These are phyloP conservation scores for Sigmodon hispidus DNA, from an alignment of 2,113 vertebrate species.

Conservation along the genomic window DNA sequence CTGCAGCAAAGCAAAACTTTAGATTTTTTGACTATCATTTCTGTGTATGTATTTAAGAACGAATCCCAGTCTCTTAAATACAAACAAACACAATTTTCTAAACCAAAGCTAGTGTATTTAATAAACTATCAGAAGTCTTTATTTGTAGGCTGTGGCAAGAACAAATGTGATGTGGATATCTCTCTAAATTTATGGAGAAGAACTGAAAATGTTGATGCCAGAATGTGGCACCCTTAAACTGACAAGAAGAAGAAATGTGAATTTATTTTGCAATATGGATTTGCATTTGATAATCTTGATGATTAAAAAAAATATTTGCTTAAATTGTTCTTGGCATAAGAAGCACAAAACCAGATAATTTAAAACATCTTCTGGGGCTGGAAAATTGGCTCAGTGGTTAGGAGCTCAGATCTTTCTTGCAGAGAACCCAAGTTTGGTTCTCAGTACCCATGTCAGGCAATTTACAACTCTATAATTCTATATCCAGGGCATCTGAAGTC, in stretches of 20 bases:
- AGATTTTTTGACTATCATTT: not conserved
- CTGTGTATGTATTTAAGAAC: not conserved
- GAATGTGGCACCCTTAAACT: accelerated
- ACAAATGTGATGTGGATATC: not conserved
- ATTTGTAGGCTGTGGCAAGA: not conserved
- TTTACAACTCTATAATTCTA: not conserved
- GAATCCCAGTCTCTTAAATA: not conserved
- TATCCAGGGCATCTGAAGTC: too few species aligned
- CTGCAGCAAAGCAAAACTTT: not conserved
- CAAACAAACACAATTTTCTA: not conserved
- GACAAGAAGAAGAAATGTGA: not conserved
- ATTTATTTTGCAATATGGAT: not conserved
- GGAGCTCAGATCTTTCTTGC: not conserved
- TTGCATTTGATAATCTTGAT: not conserved
- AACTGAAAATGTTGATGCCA: not conserved
- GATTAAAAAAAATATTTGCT: not conserved
- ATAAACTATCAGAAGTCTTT: not conserved
- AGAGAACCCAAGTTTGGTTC: not conserved
- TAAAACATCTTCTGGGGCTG: not conserved
- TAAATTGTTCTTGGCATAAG: not conserved
- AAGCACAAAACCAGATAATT: not conserved
- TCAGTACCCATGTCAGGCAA: too few species aligned
- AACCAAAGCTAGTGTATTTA: not conserved
- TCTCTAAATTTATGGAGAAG: not conserved
- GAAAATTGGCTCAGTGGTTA: too few species aligned